Percentiles rank a stretch among this genome's conserved stretches.
Evolutionary conservation across 2,888 invertebrate genomes (phyloP).

Genomic region (Spialia ferax): DNA sequence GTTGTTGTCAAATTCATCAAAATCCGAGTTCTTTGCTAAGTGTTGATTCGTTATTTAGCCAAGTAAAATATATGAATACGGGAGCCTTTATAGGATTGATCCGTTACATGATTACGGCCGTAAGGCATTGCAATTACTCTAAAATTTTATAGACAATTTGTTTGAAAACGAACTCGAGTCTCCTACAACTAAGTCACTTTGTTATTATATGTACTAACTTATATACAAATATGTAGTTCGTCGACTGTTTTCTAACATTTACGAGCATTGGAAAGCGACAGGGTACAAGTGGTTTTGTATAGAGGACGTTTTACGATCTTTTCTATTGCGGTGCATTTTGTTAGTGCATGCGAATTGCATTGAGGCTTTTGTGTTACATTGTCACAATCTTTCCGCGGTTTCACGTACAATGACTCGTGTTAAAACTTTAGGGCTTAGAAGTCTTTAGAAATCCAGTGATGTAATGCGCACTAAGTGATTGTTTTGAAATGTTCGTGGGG

Average conservation of each 20-base stretch:
- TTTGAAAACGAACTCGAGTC: background rate
- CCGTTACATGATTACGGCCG: too few species aligned
- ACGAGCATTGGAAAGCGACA: constrained; percentile 55
- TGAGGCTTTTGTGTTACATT: constrained; percentile 47
- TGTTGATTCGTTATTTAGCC: too few species aligned
- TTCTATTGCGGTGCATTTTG: constrained; percentile 48
- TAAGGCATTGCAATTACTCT: too few species aligned
- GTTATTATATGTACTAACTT: background rate
- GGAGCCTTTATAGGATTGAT: too few species aligned
- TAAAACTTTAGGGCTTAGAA: constrained; percentile 28
- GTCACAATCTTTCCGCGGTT: constrained; percentile 42
- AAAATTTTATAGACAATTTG: too few species aligned
- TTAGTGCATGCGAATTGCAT: constrained; percentile 50
- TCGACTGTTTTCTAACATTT: constrained; percentile 45
- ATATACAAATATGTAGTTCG: background rate
- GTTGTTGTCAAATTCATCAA: too few species aligned
- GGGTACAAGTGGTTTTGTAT: constrained; percentile 47
- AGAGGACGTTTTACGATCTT: constrained; percentile 50
- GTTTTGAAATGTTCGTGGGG: constrained; percentile 17
- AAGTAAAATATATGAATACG: too few species aligned
- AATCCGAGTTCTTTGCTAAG: too few species aligned
- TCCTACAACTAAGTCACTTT: constrained; percentile 25
- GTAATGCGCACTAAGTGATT: constrained; percentile 26
- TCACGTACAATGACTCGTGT: constrained; percentile 33
- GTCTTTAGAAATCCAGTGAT: constrained; percentile 19